Percentiles rank a stretch among this genome's conserved stretches.
Evolutionary conservation across 1,140 invertebrate genomes (phyloP).

Genomic region (Branchinecta lindahli): DNA sequence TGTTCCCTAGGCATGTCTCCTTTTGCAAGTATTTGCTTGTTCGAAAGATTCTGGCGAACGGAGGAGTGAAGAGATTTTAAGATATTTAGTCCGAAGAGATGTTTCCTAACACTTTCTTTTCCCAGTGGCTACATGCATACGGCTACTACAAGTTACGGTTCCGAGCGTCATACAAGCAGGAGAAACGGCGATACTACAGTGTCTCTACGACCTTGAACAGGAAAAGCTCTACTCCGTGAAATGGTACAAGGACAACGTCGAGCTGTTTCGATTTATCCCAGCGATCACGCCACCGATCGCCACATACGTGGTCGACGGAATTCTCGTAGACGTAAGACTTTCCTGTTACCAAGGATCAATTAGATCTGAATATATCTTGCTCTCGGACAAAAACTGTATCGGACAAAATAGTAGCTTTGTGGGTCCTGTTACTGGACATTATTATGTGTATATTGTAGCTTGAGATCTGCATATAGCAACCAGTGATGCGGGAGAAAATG

Average conservation of each 20-base stretch:
- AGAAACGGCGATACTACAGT: conserved; percentile 19
- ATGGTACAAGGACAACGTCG: conserved; percentile 32
- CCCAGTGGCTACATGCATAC: conserved; percentile 14
- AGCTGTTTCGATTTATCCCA: conserved; percentile 31
- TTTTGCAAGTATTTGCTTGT: too few species aligned
- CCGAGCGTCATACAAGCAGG: conserved; percentile 18
- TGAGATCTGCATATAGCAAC: too few species aligned
- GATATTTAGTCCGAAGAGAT: background rate
- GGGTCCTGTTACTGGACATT: too few species aligned
- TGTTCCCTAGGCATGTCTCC: too few species aligned
- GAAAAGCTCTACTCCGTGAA: conserved; percentile 26
- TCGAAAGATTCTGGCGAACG: too few species aligned
- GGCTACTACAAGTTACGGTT: conserved; percentile 18
- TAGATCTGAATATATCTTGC: too few species aligned
- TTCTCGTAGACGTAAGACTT: conserved; percentile 23
- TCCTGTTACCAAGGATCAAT: too few species aligned
- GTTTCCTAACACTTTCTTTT: background rate
- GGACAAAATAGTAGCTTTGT: too few species aligned
- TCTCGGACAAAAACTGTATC: too few species aligned
- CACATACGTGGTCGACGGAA: conserved; percentile 22
- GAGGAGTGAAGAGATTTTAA: too few species aligned
- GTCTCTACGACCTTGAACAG: conserved; percentile 21
- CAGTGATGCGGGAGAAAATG: too few species aligned
- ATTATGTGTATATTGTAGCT: too few species aligned
- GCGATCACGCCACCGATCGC: conserved; percentile 17